phyloP scores from a whole-genome alignment of 2,888 invertebrate species.

The Dynastes grantii region DNA sequence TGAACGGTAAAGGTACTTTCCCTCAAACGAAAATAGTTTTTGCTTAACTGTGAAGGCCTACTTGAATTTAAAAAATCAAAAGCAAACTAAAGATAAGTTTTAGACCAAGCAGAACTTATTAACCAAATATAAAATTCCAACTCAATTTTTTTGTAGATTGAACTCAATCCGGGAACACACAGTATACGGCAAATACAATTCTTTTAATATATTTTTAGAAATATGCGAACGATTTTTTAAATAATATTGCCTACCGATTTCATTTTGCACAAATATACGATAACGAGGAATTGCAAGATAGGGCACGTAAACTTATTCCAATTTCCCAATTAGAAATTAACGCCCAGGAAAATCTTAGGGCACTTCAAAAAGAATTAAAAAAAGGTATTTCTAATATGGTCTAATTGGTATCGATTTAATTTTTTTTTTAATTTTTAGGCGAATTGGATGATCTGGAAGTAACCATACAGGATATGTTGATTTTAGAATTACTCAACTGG shows the following conservation, averaged over 20 bases:
- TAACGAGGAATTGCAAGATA: slow-evolving; percentile 76
- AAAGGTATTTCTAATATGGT: slow-evolving; percentile 67
- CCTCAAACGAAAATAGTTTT: no score
- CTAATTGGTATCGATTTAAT: neutral
- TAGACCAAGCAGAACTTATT: no score
- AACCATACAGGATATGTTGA: slow-evolving; percentile 80
- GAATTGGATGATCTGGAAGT: slow-evolving; percentile 58
- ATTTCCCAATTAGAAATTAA: slow-evolving; percentile 76
- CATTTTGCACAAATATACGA: slow-evolving; percentile 75
- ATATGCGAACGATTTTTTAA: slow-evolving; percentile 63
- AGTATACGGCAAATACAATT: neutral
- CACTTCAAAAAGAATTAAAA: slow-evolving; percentile 76
- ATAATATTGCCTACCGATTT: slow-evolving; percentile 62
- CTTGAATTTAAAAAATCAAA: no score
- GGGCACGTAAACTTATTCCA: slow-evolving; percentile 81
- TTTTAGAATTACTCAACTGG: slow-evolving; percentile 89
- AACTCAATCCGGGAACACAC: no score
- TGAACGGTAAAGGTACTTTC: no score
- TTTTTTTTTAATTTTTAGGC: neutral
- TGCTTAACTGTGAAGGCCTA: no score
- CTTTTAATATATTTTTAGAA: slow-evolving; percentile 57
- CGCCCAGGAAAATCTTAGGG: slow-evolving; percentile 77
- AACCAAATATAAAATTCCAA: no score
- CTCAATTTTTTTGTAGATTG: no score
- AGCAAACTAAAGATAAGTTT: no score